Evolutionary conservation across 1,140 invertebrate species (phyloP).

Genomic region (Cherax quadricarinatus): DNA sequence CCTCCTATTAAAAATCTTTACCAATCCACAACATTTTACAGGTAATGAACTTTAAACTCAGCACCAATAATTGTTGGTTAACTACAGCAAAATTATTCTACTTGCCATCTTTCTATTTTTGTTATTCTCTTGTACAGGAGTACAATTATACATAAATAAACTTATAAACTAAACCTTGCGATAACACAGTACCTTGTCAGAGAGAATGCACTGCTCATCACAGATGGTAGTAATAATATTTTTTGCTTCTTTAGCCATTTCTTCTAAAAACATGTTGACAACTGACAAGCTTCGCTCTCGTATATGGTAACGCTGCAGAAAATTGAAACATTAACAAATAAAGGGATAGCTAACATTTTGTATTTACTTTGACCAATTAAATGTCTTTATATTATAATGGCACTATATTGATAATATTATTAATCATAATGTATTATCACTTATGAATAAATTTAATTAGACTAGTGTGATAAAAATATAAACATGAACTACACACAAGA

Average conservation of each 20-base stretch:
- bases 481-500: no score
- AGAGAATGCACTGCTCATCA: constrained; percentile 96
- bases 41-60: no score
- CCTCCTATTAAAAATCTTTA: no score
- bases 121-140: no score
- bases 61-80: no score
- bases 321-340: background rate
- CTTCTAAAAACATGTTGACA: constrained; percentile 97
- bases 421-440: background rate
- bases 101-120: no score
- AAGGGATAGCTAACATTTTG: background rate
- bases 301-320: constrained; percentile 89
- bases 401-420: background rate
- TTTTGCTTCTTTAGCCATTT: constrained; percentile 99
- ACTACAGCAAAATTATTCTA: no score
- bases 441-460: background rate
- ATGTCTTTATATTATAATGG: background rate
- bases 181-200: constrained; percentile 82
- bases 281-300: constrained; percentile 96
- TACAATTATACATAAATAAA: no score
- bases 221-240: constrained; percentile 99
- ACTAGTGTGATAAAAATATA: background rate
- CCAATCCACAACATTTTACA: no score
- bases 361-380: background rate
- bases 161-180: no score